Evolutionary conservation across 1,140 invertebrate species (phyloP).

Genomic region (Andrena cerasifolii): DNA sequence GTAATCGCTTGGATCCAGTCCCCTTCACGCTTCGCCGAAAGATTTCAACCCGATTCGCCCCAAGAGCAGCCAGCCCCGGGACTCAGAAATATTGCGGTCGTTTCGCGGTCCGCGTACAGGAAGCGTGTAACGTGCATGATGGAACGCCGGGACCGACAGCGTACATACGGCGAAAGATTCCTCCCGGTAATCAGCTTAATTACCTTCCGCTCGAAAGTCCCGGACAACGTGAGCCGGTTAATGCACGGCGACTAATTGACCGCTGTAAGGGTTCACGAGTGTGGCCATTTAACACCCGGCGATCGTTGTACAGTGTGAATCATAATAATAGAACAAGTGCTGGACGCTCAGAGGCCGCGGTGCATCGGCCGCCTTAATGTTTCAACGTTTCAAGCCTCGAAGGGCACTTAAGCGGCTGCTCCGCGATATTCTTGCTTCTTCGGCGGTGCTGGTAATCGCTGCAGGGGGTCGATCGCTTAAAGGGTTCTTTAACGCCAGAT

Average conservation of each 20-base stretch:
- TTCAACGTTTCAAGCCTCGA: slow-evolving; percentile 13
- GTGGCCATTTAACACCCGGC: slow-evolving; percentile 41
- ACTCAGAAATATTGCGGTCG: slow-evolving; percentile 27
- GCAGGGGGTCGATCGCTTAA: too few species aligned
- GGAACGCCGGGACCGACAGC: slow-evolving; percentile 34
- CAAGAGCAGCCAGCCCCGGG: too few species aligned
- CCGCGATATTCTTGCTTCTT: background rate
- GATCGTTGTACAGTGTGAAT: slow-evolving; percentile 37
- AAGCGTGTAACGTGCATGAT: slow-evolving; percentile 29
- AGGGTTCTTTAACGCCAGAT: too few species aligned
- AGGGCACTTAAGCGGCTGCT: background rate
- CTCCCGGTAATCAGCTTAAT: slow-evolving; percentile 51
- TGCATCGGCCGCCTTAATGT: slow-evolving; percentile 5
- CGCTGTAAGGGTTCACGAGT: slow-evolving; percentile 51
- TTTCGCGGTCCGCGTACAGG: slow-evolving; percentile 26
- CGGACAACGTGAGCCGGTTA: slow-evolving; percentile 44
- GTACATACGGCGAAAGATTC: slow-evolving; percentile 45
- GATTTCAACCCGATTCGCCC: too few species aligned
- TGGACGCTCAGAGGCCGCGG: background rate
- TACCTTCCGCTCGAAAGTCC: slow-evolving; percentile 55
- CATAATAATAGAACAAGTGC: slow-evolving; percentile 44
- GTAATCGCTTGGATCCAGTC: too few species aligned
- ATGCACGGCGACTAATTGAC: slow-evolving; percentile 55
- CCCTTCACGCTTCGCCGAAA: too few species aligned
- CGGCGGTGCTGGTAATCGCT: too few species aligned